These are phyloP conservation scores for Pseudochirops corinnae DNA, from an alignment of 2,797 vertebrate genomes.

Conservation along the genomic window DNA sequence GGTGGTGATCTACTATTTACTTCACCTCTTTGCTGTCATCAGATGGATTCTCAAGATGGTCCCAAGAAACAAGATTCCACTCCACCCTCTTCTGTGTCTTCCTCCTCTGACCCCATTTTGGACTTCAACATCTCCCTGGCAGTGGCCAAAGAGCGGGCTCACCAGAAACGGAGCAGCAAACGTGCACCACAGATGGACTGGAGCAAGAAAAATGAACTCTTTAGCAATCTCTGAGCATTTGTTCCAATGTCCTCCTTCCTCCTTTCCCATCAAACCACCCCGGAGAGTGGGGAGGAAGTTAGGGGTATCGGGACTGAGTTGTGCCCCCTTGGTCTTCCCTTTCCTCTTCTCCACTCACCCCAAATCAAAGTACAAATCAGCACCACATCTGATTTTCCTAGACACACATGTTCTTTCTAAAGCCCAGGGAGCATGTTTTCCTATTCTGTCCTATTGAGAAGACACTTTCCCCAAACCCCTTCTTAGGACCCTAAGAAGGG, in stretches of 20 bases:
- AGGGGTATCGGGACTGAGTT: not conserved
- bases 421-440: not conserved
- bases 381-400: constrained; percentile 67
- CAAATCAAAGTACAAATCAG: constrained; percentile 67
- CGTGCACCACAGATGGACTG: constrained; percentile 96
- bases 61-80: constrained; percentile 71
- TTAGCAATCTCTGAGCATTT: constrained; percentile 93
- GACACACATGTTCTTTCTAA: constrained; percentile 26
- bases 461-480: constrained; percentile 2
- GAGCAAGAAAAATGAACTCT: constrained; percentile 98
- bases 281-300: not conserved
- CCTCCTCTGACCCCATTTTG: constrained; percentile 77
- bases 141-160: constrained; percentile 92
- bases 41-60: constrained; percentile 75
- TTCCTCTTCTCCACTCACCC: not conserved
- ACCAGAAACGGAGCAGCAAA: constrained; percentile 93
- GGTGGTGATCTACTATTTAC: not conserved
- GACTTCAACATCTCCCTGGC: constrained; percentile 91
- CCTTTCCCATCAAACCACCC: fast-evolving
- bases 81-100: constrained; percentile 67
- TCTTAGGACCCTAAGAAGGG: not conserved
- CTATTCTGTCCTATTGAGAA: constrained; percentile 37
- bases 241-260: not conserved
- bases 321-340: not conserved
- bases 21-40: not conserved